Evolutionary conservation across 2,888 invertebrate genomes (phyloP).

Genomic region (Drosophila nigricruria): DNA sequence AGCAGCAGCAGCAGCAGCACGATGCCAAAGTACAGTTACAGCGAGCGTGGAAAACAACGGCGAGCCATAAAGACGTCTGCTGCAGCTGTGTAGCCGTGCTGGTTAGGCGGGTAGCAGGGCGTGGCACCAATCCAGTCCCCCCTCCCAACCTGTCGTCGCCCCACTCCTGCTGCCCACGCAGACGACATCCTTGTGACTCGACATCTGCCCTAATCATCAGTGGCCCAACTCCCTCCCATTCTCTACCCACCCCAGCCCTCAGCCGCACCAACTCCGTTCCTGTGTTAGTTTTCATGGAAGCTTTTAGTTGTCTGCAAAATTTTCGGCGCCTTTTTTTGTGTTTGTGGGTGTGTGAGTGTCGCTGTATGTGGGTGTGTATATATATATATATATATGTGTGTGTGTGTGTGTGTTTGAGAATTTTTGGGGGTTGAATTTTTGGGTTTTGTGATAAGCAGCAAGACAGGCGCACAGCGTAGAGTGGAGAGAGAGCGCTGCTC

Average conservation of each 20-base stretch:
- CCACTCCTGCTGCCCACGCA: constrained; percentile 17
- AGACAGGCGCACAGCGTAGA: constrained; percentile 74
- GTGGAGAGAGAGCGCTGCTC: constrained; percentile 35
- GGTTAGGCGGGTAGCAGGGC: constrained; percentile 3
- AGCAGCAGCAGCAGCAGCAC: constrained; percentile 35
- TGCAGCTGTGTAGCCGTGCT: constrained; percentile 44
- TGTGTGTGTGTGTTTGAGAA: constrained; percentile 22
- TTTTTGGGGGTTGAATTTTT: constrained; percentile 76
- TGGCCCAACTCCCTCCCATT: background rate
- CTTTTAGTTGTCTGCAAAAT: constrained; percentile 79
- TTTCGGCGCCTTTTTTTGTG: constrained; percentile 67
- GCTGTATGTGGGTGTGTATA: constrained; percentile 17
- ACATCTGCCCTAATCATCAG: constrained; percentile 77
- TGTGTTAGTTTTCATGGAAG: constrained; percentile 75
- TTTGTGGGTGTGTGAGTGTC: background rate
- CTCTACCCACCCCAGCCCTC: background rate
- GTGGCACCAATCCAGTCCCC: background rate
- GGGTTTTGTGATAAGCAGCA: constrained; percentile 71
- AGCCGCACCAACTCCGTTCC: background rate
- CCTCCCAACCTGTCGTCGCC: background rate
- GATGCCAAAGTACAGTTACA: constrained; percentile 74
- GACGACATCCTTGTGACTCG: constrained; percentile 55
- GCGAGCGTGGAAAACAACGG: constrained; percentile 76
- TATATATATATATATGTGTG: no score
- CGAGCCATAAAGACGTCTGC: constrained; percentile 79